These are phyloP conservation scores for Craniophora ligustri DNA, from an alignment of 2,888 invertebrate species.

Conservation along the genomic window DNA sequence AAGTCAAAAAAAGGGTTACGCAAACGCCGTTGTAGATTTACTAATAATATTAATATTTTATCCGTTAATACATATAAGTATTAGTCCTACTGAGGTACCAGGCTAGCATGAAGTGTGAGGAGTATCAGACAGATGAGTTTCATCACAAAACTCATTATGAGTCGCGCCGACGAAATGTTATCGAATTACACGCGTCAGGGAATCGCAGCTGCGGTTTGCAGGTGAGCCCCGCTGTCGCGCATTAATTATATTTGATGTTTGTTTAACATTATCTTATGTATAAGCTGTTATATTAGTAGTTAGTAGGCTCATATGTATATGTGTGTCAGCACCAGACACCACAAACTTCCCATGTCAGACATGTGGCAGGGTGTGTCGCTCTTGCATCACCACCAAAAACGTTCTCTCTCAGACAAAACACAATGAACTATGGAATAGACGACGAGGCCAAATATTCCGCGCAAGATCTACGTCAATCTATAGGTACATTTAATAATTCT, in stretches of 20 bases:
- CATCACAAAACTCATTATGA: slow-evolving; percentile 45
- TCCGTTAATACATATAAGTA: not conserved
- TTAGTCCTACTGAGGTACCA: slow-evolving; percentile 12
- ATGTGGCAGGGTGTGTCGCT: too few species aligned
- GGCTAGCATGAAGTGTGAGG: slow-evolving; percentile 21
- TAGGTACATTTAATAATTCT: too few species aligned
- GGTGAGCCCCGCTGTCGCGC: slow-evolving; percentile 11
- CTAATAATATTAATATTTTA: not conserved
- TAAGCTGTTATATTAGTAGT: not conserved
- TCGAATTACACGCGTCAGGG: slow-evolving; percentile 23
- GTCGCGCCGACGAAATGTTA: slow-evolving; percentile 19
- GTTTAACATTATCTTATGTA: not conserved
- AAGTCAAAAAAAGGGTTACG: too few species aligned
- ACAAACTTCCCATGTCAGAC: too few species aligned
- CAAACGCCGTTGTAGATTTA: too few species aligned
- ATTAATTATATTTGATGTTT: slow-evolving; percentile 31
- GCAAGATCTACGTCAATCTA: too few species aligned
- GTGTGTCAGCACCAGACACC: too few species aligned
- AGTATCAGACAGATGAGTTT: slow-evolving; percentile 29
- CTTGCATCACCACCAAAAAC: too few species aligned
- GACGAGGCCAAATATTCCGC: too few species aligned
- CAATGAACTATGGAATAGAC: too few species aligned
- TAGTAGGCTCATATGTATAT: not conserved
- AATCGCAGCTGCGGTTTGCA: slow-evolving; percentile 13
- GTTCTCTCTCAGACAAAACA: too few species aligned